These are phyloP conservation scores for Poeciliopsis retropinna DNA, from an alignment of 2,113 vertebrate genomes.

Conservation along the genomic window DNA sequence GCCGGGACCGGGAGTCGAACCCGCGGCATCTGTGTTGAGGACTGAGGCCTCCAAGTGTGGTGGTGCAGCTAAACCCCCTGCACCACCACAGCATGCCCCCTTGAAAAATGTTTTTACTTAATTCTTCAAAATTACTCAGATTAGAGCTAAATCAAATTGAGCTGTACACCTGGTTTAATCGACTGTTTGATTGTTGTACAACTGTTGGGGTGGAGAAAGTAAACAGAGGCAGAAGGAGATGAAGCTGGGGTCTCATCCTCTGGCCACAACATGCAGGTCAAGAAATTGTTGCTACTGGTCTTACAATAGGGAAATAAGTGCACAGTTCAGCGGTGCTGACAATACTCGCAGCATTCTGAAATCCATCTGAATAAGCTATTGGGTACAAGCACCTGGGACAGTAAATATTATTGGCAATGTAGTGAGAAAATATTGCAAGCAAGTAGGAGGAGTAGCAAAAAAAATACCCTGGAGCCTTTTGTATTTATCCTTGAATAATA, in stretches of 20 bases:
- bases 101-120: too few relatives aligned
- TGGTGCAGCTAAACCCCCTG: too few relatives aligned
- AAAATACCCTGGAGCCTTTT: background rate
- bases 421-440: conserved; percentile 20
- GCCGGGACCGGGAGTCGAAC: too few relatives aligned
- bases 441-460: background rate
- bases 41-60: too few relatives aligned
- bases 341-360: conserved; percentile 45
- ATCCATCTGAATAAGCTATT: conserved; percentile 52
- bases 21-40: too few relatives aligned
- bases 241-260: background rate
- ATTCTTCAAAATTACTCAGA: too few relatives aligned
- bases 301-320: conserved; percentile 56
- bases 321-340: conserved; percentile 57
- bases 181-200: background rate
- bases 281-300: conserved; percentile 36
- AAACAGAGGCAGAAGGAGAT: background rate
- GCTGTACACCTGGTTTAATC: too few relatives aligned
- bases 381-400: conserved; percentile 37
- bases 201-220: background rate
- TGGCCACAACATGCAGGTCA: conserved; percentile 1
- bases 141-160: too few relatives aligned
- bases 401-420: conserved; percentile 50
- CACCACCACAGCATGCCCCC: too few relatives aligned
- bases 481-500: conserved; percentile 3